Conservation (phyloP, 37 sponge, comb jelly and placozoan genomes). For the Cladorhizidae sp. region DNA sequence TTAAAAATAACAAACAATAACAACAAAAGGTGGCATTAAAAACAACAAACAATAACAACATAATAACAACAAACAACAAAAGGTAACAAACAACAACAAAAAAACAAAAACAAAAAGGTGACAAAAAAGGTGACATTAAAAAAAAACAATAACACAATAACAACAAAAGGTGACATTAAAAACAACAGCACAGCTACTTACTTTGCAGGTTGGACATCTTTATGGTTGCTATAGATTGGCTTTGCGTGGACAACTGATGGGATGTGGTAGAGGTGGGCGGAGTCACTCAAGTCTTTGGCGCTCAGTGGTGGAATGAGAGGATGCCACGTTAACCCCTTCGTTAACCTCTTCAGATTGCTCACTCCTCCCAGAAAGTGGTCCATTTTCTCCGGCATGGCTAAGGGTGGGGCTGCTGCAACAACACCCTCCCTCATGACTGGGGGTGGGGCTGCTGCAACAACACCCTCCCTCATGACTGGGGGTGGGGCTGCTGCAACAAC, state of each 20-base stretch:
- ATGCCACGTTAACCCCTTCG: background rate
- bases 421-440: background rate
- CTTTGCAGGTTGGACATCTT: slow-evolving; percentile 62
- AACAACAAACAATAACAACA: slow-evolving; percentile 7
- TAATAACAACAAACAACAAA: too few species aligned
- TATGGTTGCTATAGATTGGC: slow-evolving; percentile 58
- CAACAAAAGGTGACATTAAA: background rate
- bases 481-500: background rate
- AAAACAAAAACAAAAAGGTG: background rate
- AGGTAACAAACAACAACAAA: slow-evolving; percentile 2
- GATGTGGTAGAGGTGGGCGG: slow-evolving; percentile 13
- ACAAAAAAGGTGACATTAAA: too few species aligned
- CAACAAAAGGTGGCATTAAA: too few species aligned
- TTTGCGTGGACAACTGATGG: slow-evolving; percentile 18
- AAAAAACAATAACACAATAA: too few species aligned
- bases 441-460: background rate
- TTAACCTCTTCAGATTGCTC: background rate
- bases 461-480: background rate
- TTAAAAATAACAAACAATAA: too few species aligned
- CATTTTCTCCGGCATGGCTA: background rate
- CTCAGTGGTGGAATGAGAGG: slow-evolving; percentile 18
- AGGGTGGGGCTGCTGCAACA: too few species aligned
- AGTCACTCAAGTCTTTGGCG: slow-evolving; percentile 3
- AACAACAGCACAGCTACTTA: slow-evolving; percentile 23
- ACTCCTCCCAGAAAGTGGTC: background rate